Evolutionary conservation across 2,797 vertebrate species (phyloP).

Genomic region (Hephaestus fuliginosus): DNA sequence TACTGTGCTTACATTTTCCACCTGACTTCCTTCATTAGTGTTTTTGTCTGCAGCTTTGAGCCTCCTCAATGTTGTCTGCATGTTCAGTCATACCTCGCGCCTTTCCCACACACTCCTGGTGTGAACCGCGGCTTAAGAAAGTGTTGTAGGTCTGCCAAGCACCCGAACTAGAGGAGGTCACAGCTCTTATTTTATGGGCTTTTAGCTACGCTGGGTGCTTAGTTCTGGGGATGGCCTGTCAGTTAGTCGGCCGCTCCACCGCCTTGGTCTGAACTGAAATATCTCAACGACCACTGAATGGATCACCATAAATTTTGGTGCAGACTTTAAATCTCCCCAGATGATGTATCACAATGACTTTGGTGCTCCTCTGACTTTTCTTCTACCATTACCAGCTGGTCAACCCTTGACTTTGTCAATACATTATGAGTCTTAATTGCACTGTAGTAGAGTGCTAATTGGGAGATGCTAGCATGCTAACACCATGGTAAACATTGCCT

Average conservation of each 20-base stretch:
- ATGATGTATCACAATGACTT: neutral
- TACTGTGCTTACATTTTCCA: conserved; percentile 79
- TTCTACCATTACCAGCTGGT: neutral
- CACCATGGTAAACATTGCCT: neutral
- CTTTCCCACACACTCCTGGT: conserved; percentile 16
- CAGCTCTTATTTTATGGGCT: conserved; percentile 21
- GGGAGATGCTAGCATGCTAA: neutral
- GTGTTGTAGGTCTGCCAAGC: conserved; percentile 24
- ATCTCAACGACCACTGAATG: neutral
- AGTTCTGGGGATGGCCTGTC: neutral
- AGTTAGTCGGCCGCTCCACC: neutral
- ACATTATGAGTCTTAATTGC: neutral
- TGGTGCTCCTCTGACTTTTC: neutral
- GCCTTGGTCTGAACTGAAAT: neutral
- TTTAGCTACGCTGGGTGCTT: conserved; percentile 9
- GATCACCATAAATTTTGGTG: neutral
- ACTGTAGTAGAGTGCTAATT: neutral
- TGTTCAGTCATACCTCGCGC: conserved; percentile 42
- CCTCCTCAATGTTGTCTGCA: conserved; percentile 27
- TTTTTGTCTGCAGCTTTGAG: conserved; percentile 64
- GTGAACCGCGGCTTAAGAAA: conserved; percentile 22
- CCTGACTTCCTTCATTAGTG: conserved; percentile 80
- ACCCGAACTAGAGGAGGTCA: conserved; percentile 36
- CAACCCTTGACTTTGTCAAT: neutral
- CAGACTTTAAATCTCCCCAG: neutral